Evolutionary conservation across 2,888 invertebrate genomes (phyloP), one percentile per base, ranked within the genome.

Genomic region (Cryptocheilus praepositus): DNA sequence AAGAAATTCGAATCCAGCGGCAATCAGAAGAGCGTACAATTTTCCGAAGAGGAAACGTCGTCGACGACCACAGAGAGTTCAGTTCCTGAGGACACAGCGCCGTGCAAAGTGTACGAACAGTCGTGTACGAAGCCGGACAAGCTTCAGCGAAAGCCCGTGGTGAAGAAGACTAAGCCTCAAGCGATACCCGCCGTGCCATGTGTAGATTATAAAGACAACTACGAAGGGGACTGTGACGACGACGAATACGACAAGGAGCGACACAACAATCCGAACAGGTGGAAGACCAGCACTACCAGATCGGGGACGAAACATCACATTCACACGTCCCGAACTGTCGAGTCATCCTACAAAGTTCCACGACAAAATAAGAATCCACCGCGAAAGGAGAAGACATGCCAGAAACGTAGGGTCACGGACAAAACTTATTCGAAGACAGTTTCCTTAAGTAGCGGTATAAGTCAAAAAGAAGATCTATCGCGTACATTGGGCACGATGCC

Each of bases 61-160:
- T 94, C 94, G 0, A 93, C 93, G 1, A 93, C 93, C 7, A 93
- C 93, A 2, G 93, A 93, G 82, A 93, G 93, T 77, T 93, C 93
- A 54, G 90, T 91, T 77, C 91, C 92, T 63, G 93, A 93, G 66
- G 92, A 92, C 70, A 85, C 76, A 13, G 71, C 72, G 0, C 53
- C 73, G 0, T 79, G 79, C 53, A 79, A 79, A 61, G 79, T 79
- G 15, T 44, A 45, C n/a, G 85, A 85, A 51, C 83, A 79, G 44
- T 45, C 77, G 7, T 85, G 84, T 62, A 72, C 67, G 25, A 89
- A 87, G 65, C 67, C 79, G 0, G 87, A 87, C 36, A 86, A 87
- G 70, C 46, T 80, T 53, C 85, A 84, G 76, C 81, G 84, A 59
- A 88, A 88, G 59, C 76, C 82, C 15, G 64, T 63, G 46, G 74